phyloP scores from a whole-genome alignment of 2,888 invertebrate genomes.

The Calephelis perditalis region DNA sequence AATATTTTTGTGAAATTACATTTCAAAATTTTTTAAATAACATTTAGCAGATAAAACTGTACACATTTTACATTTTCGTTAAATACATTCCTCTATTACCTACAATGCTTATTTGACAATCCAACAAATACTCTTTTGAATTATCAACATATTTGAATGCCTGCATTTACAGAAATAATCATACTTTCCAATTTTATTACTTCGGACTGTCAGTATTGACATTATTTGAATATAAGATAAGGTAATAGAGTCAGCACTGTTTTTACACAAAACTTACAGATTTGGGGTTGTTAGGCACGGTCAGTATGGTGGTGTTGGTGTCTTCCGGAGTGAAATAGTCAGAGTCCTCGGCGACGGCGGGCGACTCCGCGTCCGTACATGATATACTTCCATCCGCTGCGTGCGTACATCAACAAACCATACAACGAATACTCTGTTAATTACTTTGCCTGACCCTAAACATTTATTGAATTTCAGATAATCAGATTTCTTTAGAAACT shows the following conservation, averaged over 20 bases:
- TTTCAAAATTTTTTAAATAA: too few relatives aligned
- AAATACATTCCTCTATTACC: too few relatives aligned
- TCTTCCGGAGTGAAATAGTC: constrained; percentile 90
- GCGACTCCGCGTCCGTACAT: constrained; percentile 57
- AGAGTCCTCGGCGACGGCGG: constrained; percentile 81
- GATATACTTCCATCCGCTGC: constrained; percentile 32
- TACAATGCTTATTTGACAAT: too few relatives aligned
- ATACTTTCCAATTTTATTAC: too few relatives aligned
- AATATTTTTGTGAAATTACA: too few relatives aligned
- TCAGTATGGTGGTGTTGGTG: constrained; percentile 82
- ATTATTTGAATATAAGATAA: neutral
- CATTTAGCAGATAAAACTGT: too few relatives aligned
- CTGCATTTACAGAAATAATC: too few relatives aligned
- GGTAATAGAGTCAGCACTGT: constrained; percentile 10
- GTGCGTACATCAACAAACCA: constrained; percentile 20
- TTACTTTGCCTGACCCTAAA: neutral
- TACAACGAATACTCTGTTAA: neutral
- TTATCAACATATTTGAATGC: too few relatives aligned
- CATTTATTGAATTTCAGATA: too few relatives aligned
- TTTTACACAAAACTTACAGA: constrained; percentile 47
- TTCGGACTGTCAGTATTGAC: neutral
- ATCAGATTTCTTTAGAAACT: too few relatives aligned
- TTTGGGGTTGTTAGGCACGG: constrained; percentile 70
- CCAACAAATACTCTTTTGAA: too few relatives aligned
- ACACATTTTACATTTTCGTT: too few relatives aligned